Conservation (phyloP, 2,797 vertebrate genomes). For the Adrianichthys oophorus region DNA sequence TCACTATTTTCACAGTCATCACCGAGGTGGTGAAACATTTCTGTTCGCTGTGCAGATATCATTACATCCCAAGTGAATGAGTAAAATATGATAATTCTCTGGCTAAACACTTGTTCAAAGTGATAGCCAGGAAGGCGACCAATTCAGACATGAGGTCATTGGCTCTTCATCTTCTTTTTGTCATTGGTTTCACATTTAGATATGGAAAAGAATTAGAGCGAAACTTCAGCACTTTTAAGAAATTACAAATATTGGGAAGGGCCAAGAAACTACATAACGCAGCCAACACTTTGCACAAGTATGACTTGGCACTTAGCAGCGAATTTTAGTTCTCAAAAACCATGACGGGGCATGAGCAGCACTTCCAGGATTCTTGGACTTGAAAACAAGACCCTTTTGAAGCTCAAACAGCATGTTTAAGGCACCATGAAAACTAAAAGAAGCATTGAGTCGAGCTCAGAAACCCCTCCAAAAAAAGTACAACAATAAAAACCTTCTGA, state of each 20-base stretch:
- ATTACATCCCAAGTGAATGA: conserved; percentile 45
- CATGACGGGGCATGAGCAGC: conserved; percentile 43
- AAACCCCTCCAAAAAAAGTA: conserved; percentile 32
- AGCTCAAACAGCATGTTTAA: conserved; percentile 27
- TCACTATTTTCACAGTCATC: too few relatives aligned
- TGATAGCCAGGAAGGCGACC: conserved; percentile 41
- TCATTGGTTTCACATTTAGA: conserved; percentile 49
- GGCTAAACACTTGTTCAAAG: conserved; percentile 68
- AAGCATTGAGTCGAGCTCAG: conserved; percentile 42
- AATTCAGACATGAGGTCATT: conserved; percentile 45
- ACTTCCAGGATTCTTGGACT: conserved; percentile 51
- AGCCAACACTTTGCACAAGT: conserved; percentile 47
- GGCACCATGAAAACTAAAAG: conserved; percentile 35
- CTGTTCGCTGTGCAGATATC: neutral
- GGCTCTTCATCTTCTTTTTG: conserved; percentile 47
- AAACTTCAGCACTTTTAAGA: conserved; percentile 49
- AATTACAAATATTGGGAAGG: conserved; percentile 59
- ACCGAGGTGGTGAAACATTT: too few relatives aligned
- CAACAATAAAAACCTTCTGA: conserved; percentile 32
- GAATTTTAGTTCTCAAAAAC: conserved; percentile 43
- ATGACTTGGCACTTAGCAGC: conserved; percentile 45
- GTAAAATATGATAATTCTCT: conserved; percentile 40
- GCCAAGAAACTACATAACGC: conserved; percentile 48
- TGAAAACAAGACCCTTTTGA: conserved; percentile 39
- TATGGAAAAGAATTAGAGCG: conserved; percentile 42